Conservation (phyloP, 2,797 vertebrate species). For the Zalophus californianus region DNA sequence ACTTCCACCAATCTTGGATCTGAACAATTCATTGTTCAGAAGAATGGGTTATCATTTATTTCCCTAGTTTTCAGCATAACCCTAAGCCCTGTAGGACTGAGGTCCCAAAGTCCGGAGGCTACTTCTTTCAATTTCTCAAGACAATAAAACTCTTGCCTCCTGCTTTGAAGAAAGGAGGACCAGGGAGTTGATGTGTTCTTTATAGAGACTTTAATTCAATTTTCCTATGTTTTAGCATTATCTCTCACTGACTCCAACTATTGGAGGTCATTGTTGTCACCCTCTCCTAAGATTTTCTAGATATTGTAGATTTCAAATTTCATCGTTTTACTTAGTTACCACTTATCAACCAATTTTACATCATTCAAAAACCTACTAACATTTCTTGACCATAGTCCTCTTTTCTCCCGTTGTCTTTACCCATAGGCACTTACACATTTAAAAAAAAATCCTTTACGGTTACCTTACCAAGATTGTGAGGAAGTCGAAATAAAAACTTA, state of each 20-base stretch:
- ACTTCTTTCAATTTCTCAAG: neutral
- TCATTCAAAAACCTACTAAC: neutral
- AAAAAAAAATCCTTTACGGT: neutral
- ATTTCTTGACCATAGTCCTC: neutral
- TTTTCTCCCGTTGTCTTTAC: neutral
- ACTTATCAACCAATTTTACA: neutral
- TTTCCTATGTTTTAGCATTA: neutral
- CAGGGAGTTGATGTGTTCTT: neutral
- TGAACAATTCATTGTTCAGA: neutral
- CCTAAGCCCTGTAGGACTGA: neutral
- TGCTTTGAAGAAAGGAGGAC: neutral
- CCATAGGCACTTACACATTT: neutral
- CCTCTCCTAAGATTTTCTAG: neutral
- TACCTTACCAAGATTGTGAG: neutral
- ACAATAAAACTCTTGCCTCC: neutral
- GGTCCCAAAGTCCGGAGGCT: neutral
- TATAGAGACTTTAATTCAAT: neutral
- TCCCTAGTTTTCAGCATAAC: neutral
- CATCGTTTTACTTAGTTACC: neutral
- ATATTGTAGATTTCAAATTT: neutral
- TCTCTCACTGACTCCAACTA: neutral
- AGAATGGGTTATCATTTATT: neutral
- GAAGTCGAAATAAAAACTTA: neutral
- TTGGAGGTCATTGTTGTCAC: neutral
- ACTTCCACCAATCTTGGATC: neutral